A percentile compares a stretch with the other conserved stretches of the same genome.
Evolutionary conservation across 2,113 vertebrate genomes (phyloP).

Genomic region (Gavialis gangeticus): DNA sequence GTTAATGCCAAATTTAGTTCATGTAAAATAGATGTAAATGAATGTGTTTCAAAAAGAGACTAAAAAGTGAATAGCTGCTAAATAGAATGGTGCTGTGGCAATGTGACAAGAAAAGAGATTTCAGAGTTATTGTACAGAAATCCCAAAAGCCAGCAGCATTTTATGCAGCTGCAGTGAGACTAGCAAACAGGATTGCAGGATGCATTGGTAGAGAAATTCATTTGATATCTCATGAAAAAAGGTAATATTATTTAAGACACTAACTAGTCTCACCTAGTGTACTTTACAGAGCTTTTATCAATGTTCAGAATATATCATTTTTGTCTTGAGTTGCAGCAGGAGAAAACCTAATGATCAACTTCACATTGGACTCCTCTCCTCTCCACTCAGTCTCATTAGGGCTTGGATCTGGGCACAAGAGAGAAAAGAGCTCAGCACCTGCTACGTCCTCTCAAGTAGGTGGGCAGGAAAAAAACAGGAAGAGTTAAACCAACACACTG

Average conservation of each 20-base stretch:
- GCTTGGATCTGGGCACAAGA: neutral
- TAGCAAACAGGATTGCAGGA: conserved; percentile 7
- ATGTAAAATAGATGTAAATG: conserved; percentile 69
- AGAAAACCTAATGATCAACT: neutral
- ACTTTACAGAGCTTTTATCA: conserved; percentile 1
- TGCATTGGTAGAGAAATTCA: neutral
- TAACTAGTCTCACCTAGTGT: neutral
- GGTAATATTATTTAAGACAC: neutral
- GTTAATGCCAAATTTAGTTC: conserved; percentile 62
- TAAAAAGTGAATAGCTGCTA: conserved; percentile 44
- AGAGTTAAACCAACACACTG: neutral
- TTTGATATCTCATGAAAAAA: neutral
- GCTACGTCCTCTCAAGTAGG: neutral
- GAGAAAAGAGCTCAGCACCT: fast-evolving
- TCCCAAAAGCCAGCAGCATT: neutral
- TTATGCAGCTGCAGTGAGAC: conserved; percentile 35
- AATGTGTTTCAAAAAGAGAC: conserved; percentile 50
- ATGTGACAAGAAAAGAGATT: conserved; percentile 26
- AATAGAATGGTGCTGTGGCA: neutral
- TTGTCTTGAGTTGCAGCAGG: neutral
- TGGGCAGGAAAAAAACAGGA: neutral
- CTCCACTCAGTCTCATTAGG: neutral
- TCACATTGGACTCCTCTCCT: neutral
- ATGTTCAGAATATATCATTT: neutral
- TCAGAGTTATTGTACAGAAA: conserved; percentile 38